phyloP scores from a whole-genome alignment of 2,113 vertebrate species.

The Anarhynchus alexandrinus region DNA sequence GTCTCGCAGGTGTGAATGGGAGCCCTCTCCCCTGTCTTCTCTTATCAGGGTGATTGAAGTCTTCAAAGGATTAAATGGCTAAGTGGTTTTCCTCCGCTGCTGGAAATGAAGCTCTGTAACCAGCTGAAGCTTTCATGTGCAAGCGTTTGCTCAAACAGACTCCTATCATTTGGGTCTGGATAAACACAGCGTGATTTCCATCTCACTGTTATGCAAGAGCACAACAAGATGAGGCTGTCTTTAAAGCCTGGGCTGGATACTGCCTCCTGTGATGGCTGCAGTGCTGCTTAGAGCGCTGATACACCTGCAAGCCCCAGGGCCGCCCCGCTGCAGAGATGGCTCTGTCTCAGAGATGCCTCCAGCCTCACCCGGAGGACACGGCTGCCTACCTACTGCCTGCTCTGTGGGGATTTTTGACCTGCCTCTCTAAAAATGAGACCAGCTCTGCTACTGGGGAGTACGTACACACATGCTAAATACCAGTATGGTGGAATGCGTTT shows the following conservation, averaged over 20 bases:
- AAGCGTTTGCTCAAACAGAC: background rate
- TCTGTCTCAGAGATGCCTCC: background rate
- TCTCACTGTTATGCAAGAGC: background rate
- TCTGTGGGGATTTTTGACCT: background rate
- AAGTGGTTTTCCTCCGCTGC: background rate
- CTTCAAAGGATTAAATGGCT: background rate
- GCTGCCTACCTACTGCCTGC: background rate
- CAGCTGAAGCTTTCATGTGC: background rate
- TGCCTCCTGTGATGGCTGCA: background rate
- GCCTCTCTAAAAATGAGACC: background rate
- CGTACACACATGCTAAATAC: accelerated
- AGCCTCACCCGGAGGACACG: background rate
- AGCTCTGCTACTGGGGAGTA: background rate
- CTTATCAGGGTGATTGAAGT: background rate
- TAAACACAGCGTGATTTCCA: background rate
- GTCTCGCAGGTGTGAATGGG: background rate
- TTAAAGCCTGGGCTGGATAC: background rate
- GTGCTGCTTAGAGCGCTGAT: background rate
- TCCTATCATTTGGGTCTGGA: background rate
- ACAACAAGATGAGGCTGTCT: background rate
- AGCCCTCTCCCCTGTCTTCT: background rate
- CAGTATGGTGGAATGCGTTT: background rate
- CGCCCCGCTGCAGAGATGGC: background rate
- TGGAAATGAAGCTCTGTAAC: background rate
- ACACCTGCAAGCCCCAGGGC: background rate